Evolutionary conservation across 1,140 invertebrate genomes (phyloP), one percentile per base, ranked within the genome.

Genomic region (Procambarus virginalis): DNA sequence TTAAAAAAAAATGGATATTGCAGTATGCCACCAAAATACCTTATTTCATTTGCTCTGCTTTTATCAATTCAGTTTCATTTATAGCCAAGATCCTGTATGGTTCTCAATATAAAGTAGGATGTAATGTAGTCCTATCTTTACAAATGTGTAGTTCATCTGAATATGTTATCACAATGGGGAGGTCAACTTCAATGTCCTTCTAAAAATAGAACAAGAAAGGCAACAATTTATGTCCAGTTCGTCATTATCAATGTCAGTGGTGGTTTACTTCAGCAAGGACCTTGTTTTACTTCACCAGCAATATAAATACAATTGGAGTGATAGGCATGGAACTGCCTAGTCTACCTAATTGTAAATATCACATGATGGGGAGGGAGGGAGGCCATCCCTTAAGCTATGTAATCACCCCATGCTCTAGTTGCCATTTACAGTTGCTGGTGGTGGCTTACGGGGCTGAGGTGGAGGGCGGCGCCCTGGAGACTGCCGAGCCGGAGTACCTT

Each of bases 381-480:
- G 60, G 81, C 81, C 81, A 84, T 77, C 82, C 81, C 76, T 78
- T 51, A 45, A 49, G 73, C 76, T 86, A 55, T 79, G 17, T 9
- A 48, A 79, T 68, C 34, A 46, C 68, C 60, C 60, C 60, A 48
- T 68, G n/a, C 12, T 84, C 64, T 89, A 89, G 58, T 89, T 89
- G 60, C 88, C 88, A 84, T 89, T 89, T 22, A 89, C 88, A 64
- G 88, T 70, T 64, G 87, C 14, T 34, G 70, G 51, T n/a, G 34
- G 22, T 51, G 81, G 55, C 73, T 49, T 83, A 51, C 81, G 73
- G 34, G 88, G 88, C 75, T 84, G 88, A 51, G 51, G 68, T 51
- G 88, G 88, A 9, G 88, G 88, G 46, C 88, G 88, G 3, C 88
- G 51, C n/a, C 81, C 88, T 49, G 88, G 88, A n/a, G 88, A 89